phyloP scores from a whole-genome alignment of 2,888 invertebrate genomes.

The Drosophila heteroneura region DNA sequence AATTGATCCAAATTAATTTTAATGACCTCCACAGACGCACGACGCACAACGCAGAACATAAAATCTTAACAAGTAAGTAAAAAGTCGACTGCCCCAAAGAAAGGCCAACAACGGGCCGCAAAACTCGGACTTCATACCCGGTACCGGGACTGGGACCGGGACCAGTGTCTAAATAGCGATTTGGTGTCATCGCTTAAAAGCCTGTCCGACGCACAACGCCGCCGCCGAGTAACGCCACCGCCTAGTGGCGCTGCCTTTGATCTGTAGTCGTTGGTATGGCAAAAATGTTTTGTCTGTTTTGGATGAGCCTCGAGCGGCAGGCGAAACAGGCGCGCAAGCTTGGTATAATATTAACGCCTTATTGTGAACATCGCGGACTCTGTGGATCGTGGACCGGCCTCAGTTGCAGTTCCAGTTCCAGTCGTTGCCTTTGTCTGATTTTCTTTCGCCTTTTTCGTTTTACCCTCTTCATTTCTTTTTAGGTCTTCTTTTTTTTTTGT shows the following conservation, averaged over 20 bases:
- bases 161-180: slow-evolving; percentile 84
- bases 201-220: slow-evolving; percentile 79
- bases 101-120: slow-evolving; percentile 25
- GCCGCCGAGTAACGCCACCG: slow-evolving; percentile 77
- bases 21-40: slow-evolving; percentile 80
- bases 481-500: slow-evolving; percentile 20
- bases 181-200: slow-evolving; percentile 85
- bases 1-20: slow-evolving; percentile 85
- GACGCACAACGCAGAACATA: slow-evolving; percentile 56
- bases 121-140: slow-evolving; percentile 1
- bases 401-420: slow-evolving; percentile 54
- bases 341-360: slow-evolving; percentile 75
- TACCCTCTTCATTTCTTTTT: slow-evolving; percentile 25
- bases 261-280: slow-evolving; percentile 71
- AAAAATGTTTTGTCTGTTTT: slow-evolving; percentile 61
- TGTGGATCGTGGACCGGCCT: slow-evolving; percentile 18
- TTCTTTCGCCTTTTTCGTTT: slow-evolving; percentile 30
- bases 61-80: slow-evolving; percentile 64
- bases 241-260: slow-evolving; percentile 75
- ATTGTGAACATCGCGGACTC: slow-evolving; percentile 33
- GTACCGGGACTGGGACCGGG: slow-evolving; percentile 33
- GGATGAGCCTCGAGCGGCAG: slow-evolving; percentile 25
- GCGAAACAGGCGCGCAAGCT: slow-evolving; percentile 51
- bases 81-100: slow-evolving; percentile 39
- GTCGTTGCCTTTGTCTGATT: slow-evolving; percentile 56